Evolutionary conservation across 53 echinoderm and acorn worm genomes (phyloP).

Genomic region (Apostichopus leukothele): DNA sequence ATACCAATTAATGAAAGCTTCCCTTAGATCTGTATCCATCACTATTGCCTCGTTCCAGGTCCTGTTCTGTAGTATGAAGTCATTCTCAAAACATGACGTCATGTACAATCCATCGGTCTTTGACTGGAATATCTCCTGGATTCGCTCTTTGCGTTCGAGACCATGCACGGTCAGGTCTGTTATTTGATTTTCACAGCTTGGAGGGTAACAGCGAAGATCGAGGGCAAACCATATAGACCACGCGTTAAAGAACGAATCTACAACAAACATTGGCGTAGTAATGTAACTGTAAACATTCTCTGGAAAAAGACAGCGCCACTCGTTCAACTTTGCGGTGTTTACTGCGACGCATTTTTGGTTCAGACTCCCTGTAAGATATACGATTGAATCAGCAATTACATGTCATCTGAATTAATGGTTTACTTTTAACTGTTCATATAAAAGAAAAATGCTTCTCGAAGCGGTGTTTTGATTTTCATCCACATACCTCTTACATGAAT

Average conservation of each 20-base stretch:
- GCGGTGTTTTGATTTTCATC: too few species aligned
- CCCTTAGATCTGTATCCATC: constrained; percentile 33
- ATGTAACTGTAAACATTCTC: constrained; percentile 58
- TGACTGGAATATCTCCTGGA: constrained; percentile 49
- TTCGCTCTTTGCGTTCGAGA: constrained; percentile 20
- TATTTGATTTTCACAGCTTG: constrained; percentile 46
- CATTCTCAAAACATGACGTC: constrained; percentile 70
- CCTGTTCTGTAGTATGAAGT: constrained; percentile 51
- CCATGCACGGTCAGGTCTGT: constrained; percentile 44
- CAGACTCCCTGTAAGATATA: constrained; percentile 47
- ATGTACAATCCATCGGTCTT: constrained; percentile 66
- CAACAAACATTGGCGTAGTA: constrained; percentile 68
- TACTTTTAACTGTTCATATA: too few species aligned
- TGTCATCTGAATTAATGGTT: too few species aligned
- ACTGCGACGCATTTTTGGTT: constrained; percentile 50
- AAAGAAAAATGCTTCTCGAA: too few species aligned
- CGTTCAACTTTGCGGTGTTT: constrained; percentile 18
- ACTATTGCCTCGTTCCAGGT: constrained; percentile 51
- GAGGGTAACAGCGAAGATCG: constrained; percentile 61
- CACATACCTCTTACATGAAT: too few species aligned
- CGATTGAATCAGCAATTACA: not conserved
- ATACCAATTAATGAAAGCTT: constrained; percentile 75
- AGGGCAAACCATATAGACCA: constrained; percentile 72
- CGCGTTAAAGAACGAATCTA: constrained; percentile 74
- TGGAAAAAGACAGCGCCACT: constrained; percentile 84